Evolutionary conservation across 1,140 invertebrate species (phyloP).

Genomic region (Eciton burchellii): DNA sequence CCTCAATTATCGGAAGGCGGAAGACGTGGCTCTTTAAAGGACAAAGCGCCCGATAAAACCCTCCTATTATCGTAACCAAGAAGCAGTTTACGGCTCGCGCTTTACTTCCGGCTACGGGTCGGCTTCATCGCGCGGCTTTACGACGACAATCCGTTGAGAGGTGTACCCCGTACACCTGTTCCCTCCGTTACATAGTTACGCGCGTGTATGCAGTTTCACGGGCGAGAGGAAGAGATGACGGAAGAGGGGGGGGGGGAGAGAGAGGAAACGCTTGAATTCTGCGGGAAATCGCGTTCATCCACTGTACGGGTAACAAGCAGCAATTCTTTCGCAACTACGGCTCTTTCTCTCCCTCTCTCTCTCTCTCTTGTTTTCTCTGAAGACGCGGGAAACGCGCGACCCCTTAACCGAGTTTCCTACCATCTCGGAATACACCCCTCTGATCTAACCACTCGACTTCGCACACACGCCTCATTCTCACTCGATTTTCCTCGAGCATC

Average conservation of each 20-base stretch:
- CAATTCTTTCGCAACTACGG: constrained; percentile 50
- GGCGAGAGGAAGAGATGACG: background rate
- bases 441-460: constrained; percentile 49
- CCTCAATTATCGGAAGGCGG: background rate
- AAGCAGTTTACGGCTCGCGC: constrained; percentile 26
- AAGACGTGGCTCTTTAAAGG: constrained; percentile 11
- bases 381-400: constrained; percentile 51
- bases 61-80: constrained; percentile 21
- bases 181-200: constrained; percentile 6
- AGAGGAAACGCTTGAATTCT: constrained; percentile 54
- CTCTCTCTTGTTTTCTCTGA: constrained; percentile 4
- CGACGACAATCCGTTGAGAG: constrained; percentile 44
- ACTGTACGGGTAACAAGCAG: constrained; percentile 44
- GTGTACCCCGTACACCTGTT: constrained; percentile 40
- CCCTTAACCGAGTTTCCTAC: constrained; percentile 72
- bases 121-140: constrained; percentile 45
- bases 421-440: constrained; percentile 61
- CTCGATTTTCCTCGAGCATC: constrained; percentile 73
- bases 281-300: constrained; percentile 46
- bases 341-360: constrained; percentile 20
- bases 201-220: constrained; percentile 36
- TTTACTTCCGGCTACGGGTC: constrained; percentile 19
- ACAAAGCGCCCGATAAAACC: background rate
- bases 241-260: constrained; percentile 17
- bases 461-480: constrained; percentile 60